Percentiles rank a stretch among this genome's conserved stretches.
phyloP scores from a whole-genome alignment of 2,888 invertebrate genomes.

The Harpalus rubripes region DNA sequence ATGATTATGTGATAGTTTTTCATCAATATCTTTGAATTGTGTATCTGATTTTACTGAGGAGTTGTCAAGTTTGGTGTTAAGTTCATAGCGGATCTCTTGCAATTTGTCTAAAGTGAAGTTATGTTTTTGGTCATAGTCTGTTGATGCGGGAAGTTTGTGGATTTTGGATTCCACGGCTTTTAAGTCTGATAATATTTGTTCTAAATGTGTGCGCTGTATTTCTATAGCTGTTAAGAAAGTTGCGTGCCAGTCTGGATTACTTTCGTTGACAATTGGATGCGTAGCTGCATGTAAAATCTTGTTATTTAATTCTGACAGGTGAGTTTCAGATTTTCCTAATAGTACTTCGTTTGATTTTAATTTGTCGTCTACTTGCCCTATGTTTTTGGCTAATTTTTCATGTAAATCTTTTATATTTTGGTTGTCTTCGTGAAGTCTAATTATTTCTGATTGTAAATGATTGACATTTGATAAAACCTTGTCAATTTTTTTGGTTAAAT shows the following conservation, averaged over 20 bases:
- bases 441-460: conserved; percentile 73
- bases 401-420: conserved; percentile 77
- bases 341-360: conserved; percentile 79
- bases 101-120: conserved; percentile 83
- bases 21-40: conserved; percentile 70
- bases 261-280: conserved; percentile 56
- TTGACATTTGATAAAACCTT: conserved; percentile 71
- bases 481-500: conserved; percentile 73
- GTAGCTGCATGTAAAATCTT: conserved; percentile 37
- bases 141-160: conserved; percentile 76
- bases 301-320: conserved; percentile 78
- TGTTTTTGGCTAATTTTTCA: conserved; percentile 76
- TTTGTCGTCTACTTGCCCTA: conserved; percentile 77
- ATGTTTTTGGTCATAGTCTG: conserved; percentile 80
- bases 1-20: conserved; percentile 71
- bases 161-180: conserved; percentile 72
- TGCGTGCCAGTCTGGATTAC: conserved; percentile 74
- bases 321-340: conserved; percentile 80
- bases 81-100: conserved; percentile 79
- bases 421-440: conserved; percentile 74
- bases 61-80: conserved; percentile 73
- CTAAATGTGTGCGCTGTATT: conserved; percentile 73
- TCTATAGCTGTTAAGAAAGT: conserved; percentile 74
- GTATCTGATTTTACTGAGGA: conserved; percentile 64
- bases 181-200: conserved; percentile 73